These are phyloP conservation scores for Amblyopsis hoosieri DNA, from an alignment of 2,797 vertebrate species.

Conservation along the genomic window DNA sequence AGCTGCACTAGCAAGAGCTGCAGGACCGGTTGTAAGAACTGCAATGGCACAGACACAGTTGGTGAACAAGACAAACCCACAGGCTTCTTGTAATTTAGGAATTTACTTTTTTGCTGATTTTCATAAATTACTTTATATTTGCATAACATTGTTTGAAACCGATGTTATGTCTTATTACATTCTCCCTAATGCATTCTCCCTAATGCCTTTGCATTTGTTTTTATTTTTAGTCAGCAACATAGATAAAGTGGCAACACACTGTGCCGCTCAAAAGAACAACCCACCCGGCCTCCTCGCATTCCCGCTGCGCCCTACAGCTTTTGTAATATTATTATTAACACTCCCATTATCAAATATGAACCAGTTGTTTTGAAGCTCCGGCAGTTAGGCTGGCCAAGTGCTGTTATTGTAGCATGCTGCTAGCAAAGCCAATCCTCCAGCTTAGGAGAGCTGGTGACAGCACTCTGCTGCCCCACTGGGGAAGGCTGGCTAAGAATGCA, in stretches of 20 bases:
- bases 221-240: slow-evolving; percentile 31
- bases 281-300: not conserved
- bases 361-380: slow-evolving; percentile 28
- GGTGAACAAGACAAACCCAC: not conserved
- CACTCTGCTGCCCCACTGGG: not conserved
- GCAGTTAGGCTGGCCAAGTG: slow-evolving; percentile 14
- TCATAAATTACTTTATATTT: not conserved
- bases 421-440: slow-evolving; percentile 17
- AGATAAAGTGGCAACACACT: slow-evolving; percentile 26
- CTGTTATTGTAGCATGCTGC: slow-evolving; percentile 27
- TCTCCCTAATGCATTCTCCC: slow-evolving; percentile 17
- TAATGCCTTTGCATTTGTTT: slow-evolving; percentile 22
- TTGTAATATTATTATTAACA: slow-evolving; percentile 44
- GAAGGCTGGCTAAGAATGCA: not conserved
- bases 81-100: not conserved
- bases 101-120: not conserved
- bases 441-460: slow-evolving; percentile 12
- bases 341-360: slow-evolving; percentile 36
- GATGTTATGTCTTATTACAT: slow-evolving; percentile 26
- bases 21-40: no score
- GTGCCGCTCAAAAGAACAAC: slow-evolving; percentile 33
- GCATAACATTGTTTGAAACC: slow-evolving; percentile 1
- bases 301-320: slow-evolving; percentile 23
- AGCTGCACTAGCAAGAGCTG: no score
- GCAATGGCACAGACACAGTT: not conserved